Base-by-base conservation (phyloP, 2,888 invertebrate genomes). In the Coronaproctus castanopsis region DNA sequence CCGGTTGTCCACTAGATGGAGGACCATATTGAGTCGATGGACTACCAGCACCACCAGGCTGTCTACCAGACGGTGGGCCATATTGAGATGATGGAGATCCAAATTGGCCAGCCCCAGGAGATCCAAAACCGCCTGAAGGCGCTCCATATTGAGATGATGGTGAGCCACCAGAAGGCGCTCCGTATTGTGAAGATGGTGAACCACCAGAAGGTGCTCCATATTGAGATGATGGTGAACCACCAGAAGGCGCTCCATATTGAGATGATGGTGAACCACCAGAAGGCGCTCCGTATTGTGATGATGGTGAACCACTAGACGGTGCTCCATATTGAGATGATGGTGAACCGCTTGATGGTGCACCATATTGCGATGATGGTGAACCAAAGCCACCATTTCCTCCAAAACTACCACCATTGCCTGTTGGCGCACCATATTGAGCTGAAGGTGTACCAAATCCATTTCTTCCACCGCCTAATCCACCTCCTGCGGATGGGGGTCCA, bases 141-240 rank as follows among this genome's bases (percentile, higher is more conserved):
- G 59, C 24, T 22, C 59, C 59, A 20, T 59, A 59, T 8, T 54
- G 55, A 3, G 55, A 50, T 19, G 59, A 59, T 23, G 50, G 54
- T 10, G 55, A 24, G 36, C 55, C 55, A 36, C 36, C 36, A 5
- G 36, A 36, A 21, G 21, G 21, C 3, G 21, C 21, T 14, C 21
- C 21, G 22, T 20, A 21, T 2, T 14, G 8, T 5, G 24, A 55
- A 21, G 54, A 21, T 2, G 8, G 8, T 5, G 24, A 55, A 22
- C 54, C 54, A 19, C 49, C 36, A 14, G 36, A 20, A 21, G 55
- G 55, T 19, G 23, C 55, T 24, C 55, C 55, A 21, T 55, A 55
- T 20, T 24, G 24, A n/a, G 55, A 24, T 24, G 55, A 55, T 8
- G 36, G 55, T 36, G 55, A 24, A 36, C 55, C 55, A 54, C 21